Base-by-base conservation (phyloP, 1,140 invertebrate genomes). In the Drosophila littoralis region DNA sequence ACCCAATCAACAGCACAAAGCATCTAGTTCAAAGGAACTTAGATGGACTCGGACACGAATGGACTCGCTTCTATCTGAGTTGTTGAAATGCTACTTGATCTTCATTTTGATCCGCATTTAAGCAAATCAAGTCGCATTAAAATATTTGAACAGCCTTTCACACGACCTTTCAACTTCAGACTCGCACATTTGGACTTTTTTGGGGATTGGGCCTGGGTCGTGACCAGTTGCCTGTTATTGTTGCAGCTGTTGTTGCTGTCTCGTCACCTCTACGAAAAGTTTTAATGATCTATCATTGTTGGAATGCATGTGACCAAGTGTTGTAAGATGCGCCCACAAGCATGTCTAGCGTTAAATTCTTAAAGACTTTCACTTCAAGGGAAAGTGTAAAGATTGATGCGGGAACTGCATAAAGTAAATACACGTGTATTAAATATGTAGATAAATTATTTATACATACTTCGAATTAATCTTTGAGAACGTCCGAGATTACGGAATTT, bases 231-330 rank as follows among this genome's bases (percentile, higher is more conserved):
- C 5, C 48, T 28, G 35, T 40, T 69, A 38, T 46, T 46, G 55
- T 33, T 70, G 50, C 50, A 64, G 22, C 10, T 33, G 58, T 28
- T 71, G 33, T 51, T 67, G 35, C 13, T 63, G 13, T 60, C 51
- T 28, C 52, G 38, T 59, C 69, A 72, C 28, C 61, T 5, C 22
- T 42, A 38, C 45, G 57, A 67, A 73, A 54, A 67, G 17, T 54
- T 68, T 68, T 73, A 68, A 73, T 73, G 70, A 73, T 68, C 70
- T 68, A 73, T 73, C 70, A 73, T 73, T 68, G 70, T 68, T 67
- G 64, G 55, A 60, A 68, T 73, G 38, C 33, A 51, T 36, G 17
- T 7, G 32, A 15, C 8, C 12, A 28, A 28, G 45, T 32, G 52
- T 28, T 48, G 46, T 35, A 13, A 38, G 54, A 71, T 69, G 66